Evolutionary conservation across 2,888 invertebrate species (phyloP).

Genomic region (Rugalucina vietnamica): DNA sequence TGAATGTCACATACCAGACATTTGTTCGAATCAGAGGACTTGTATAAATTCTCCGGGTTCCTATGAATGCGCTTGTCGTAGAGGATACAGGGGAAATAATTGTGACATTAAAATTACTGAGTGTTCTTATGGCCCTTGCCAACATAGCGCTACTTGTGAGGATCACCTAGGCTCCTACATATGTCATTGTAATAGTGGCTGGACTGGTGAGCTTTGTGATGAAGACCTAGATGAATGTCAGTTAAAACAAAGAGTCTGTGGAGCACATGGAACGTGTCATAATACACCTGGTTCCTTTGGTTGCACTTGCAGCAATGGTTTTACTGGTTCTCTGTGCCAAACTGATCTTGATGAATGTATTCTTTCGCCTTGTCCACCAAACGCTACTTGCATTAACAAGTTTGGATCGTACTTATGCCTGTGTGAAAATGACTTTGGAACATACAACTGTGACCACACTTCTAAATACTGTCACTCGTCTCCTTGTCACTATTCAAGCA

Average conservation of each 20-base stretch:
- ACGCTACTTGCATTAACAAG: background rate
- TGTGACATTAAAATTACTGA: background rate
- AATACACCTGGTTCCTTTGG: background rate
- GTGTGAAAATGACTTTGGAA: background rate
- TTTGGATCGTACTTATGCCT: background rate
- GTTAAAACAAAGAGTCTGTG: too few species aligned
- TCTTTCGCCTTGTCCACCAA: background rate
- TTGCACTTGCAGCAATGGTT: background rate
- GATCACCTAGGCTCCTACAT: slow-evolving; percentile 19
- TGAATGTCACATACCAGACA: too few species aligned
- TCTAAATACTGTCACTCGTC: background rate
- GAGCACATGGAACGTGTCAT: background rate
- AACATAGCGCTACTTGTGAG: slow-evolving; percentile 21
- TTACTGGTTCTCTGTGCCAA: background rate
- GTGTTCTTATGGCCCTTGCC: too few species aligned
- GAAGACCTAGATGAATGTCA: background rate
- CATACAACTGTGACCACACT: background rate
- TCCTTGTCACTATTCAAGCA: background rate
- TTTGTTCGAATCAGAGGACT: too few species aligned
- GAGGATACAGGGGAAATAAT: background rate
- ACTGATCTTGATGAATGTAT: slow-evolving; percentile 2
- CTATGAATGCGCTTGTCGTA: background rate
- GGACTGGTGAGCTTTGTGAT: background rate
- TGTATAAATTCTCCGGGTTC: background rate
- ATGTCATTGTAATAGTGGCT: background rate